Percentiles rank a stretch among this genome's conserved stretches.
These are phyloP conservation scores for Chrysoperla carnea DNA, from an alignment of 1,140 invertebrate genomes.

Conservation along the genomic window DNA sequence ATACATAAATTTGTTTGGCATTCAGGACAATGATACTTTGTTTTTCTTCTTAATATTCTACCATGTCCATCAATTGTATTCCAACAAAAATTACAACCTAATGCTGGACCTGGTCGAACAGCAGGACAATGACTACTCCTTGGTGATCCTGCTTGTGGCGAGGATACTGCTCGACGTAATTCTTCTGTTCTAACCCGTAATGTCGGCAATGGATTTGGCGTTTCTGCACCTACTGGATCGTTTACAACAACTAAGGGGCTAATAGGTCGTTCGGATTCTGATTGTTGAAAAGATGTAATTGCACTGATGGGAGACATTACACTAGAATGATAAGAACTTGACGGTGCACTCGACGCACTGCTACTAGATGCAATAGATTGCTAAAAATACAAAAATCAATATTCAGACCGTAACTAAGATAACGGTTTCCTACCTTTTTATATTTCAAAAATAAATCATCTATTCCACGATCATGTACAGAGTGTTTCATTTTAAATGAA, in stretches of 20 bases:
- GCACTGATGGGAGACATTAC: slow-evolving; percentile 22
- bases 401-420: too few species aligned
- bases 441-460: too few species aligned
- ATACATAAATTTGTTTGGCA: slow-evolving; percentile 75
- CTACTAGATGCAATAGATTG: slow-evolving; percentile 4
- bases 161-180: slow-evolving; percentile 33
- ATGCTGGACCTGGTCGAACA: slow-evolving; percentile 55
- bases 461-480: too few species aligned
- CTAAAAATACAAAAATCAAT: too few species aligned
- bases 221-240: slow-evolving; percentile 12
- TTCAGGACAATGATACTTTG: slow-evolving; percentile 74
- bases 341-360: slow-evolving; percentile 24
- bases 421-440: too few species aligned
- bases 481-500: too few species aligned
- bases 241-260: slow-evolving; percentile 20
- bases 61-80: slow-evolving; percentile 67
- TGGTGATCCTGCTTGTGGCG: slow-evolving; percentile 25
- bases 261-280: slow-evolving; percentile 12
- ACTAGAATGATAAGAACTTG: slow-evolving; percentile 16
- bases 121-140: slow-evolving; percentile 55
- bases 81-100: slow-evolving; percentile 77
- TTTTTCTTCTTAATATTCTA: slow-evolving; percentile 61
- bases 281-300: slow-evolving; percentile 8
- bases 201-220: slow-evolving; percentile 20
- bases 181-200: slow-evolving; percentile 30